phyloP scores from a whole-genome alignment of 2,888 invertebrate genomes.

The Netelia melanura region DNA sequence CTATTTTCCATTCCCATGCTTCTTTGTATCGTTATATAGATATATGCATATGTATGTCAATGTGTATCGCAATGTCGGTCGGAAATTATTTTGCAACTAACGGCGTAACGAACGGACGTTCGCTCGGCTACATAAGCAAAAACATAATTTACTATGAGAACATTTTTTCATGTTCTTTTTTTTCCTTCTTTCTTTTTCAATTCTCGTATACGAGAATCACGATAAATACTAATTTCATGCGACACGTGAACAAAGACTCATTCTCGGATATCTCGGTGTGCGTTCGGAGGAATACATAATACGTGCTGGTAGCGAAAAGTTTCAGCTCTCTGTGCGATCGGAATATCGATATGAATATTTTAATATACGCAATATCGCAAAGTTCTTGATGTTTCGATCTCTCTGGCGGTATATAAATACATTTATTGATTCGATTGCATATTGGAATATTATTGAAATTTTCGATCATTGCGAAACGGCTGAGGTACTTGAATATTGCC shows the following conservation, averaged over 20 bases:
- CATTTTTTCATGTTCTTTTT: neutral
- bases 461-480: conserved; percentile 34
- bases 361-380: conserved; percentile 24
- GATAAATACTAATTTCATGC: conserved; percentile 57
- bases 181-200: neutral
- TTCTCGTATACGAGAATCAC: conserved; percentile 38
- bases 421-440: conserved; percentile 33
- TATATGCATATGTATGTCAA: neutral
- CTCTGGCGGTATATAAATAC: neutral
- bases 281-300: neutral
- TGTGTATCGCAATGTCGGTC: conserved; percentile 33
- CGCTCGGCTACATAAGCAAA: conserved; percentile 18
- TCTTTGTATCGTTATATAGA: neutral
- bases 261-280: neutral
- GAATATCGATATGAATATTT: conserved; percentile 39
- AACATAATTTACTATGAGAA: conserved; percentile 45
- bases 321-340: neutral
- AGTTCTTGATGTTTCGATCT: neutral
- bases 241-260: conserved; percentile 52
- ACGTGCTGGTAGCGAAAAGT: neutral
- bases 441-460: conserved; percentile 52
- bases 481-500: neutral
- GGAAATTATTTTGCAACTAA: conserved; percentile 61
- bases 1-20: conserved; percentile 51
- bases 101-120: conserved; percentile 25